These are phyloP conservation scores for Scaptodrosophila latifasciaeformis DNA, from an alignment of 2,888 invertebrate genomes.

Conservation along the genomic window DNA sequence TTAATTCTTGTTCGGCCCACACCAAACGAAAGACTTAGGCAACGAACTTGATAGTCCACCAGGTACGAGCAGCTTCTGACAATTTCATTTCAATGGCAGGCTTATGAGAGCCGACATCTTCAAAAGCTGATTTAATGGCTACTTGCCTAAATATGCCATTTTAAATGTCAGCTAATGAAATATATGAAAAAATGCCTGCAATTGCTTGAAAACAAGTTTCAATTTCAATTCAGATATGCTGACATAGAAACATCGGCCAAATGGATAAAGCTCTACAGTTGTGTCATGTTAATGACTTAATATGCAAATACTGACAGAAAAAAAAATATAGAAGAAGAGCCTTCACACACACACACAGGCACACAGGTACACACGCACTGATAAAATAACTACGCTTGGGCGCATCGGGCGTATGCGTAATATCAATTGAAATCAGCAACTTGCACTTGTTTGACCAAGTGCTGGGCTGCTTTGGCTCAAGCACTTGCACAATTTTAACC, in stretches of 20 bases:
- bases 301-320: conserved; percentile 36
- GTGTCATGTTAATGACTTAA: conserved; percentile 47
- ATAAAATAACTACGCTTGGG: conserved; percentile 41
- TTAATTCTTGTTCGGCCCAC: no score
- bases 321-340: conserved; percentile 2
- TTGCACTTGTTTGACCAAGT: conserved; percentile 28
- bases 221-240: conserved; percentile 34
- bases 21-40: conserved; percentile 6
- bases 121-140: conserved; percentile 34
- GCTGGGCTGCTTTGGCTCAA: background rate
- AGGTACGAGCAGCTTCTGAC: conserved; percentile 7
- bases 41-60: conserved; percentile 13
- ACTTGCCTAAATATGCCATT: conserved; percentile 65
- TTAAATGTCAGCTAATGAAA: conserved; percentile 58
- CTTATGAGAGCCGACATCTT: no score
- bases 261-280: conserved; percentile 8
- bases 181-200: conserved; percentile 36
- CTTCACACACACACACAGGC: background rate
- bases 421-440: conserved; percentile 16
- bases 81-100: conserved; percentile 32
- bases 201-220: conserved; percentile 49
- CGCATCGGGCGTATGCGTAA: conserved; percentile 51
- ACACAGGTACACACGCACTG: background rate
- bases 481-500: conserved; percentile 48
- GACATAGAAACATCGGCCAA: conserved; percentile 46